Conservation (phyloP, 2,888 invertebrate genomes). For the Ectemnius lituratus region DNA sequence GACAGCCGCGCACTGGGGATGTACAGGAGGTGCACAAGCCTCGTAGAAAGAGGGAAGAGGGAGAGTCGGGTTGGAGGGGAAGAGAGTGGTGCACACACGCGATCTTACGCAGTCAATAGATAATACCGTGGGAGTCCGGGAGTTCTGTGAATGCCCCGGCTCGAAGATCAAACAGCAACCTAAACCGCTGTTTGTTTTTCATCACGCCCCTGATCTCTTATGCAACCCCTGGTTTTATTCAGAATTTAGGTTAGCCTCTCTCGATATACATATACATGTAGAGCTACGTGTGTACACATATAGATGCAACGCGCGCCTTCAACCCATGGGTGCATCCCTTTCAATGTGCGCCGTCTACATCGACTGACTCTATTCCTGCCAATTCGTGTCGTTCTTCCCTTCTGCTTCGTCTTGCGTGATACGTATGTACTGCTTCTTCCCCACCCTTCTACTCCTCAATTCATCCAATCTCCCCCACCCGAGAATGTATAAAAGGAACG, state of each 20-base stretch:
- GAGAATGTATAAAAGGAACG: no score
- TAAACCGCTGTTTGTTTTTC: conserved; percentile 78
- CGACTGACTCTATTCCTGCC: conserved; percentile 28
- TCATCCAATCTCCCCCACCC: background rate
- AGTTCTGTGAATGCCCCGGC: conserved; percentile 74
- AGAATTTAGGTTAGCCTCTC: conserved; percentile 75
- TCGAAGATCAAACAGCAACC: conserved; percentile 78
- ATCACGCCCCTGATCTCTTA: conserved; percentile 77
- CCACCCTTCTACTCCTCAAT: conserved; percentile 10
- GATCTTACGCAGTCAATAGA: conserved; percentile 73
- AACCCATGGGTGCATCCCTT: conserved; percentile 19
- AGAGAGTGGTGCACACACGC: conserved; percentile 42
- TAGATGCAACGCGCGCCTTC: conserved; percentile 6
- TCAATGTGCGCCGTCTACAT: conserved; percentile 29
- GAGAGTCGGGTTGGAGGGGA: no score
- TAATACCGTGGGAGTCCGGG: conserved; percentile 71
- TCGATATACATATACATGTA: conserved; percentile 36
- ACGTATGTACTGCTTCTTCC: background rate
- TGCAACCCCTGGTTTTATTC: conserved; percentile 76
- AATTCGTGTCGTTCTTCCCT: conserved; percentile 8
- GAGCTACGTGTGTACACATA: background rate
- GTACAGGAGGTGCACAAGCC: conserved; percentile 19
- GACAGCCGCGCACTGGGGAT: conserved; percentile 31
- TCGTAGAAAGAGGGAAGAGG: no score
- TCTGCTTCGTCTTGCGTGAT: background rate